Percentiles rank a stretch among this genome's conserved stretches.
Conservation (phyloP, 35 echinoderm and acorn worm species). For the Ophiothrix spiculata region DNA sequence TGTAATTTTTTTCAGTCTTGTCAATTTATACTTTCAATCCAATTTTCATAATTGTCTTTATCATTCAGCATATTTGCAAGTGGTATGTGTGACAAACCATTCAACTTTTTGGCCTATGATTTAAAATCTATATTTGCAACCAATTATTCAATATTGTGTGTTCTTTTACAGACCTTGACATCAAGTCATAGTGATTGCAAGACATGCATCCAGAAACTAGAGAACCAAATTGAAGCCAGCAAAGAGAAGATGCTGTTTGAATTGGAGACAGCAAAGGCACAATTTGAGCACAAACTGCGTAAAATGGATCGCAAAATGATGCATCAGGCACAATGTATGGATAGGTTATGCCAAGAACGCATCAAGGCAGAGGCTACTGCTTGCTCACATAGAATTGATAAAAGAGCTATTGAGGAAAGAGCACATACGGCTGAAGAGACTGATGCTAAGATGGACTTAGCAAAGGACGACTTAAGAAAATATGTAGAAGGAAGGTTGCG, state of each 20-base stretch:
- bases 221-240: slow-evolving; percentile 94
- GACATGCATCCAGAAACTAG: slow-evolving; percentile 78
- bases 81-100: too few relatives aligned
- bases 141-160: too few relatives aligned
- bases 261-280: slow-evolving; percentile 74
- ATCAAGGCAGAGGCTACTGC: slow-evolving; percentile 78
- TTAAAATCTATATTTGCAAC: too few relatives aligned
- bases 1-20: too few relatives aligned
- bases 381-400: slow-evolving; percentile 83
- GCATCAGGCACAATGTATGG: slow-evolving; percentile 84
- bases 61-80: too few relatives aligned
- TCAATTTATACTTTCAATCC: too few relatives aligned
- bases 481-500: slow-evolving; percentile 74
- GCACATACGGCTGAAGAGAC: slow-evolving; percentile 61
- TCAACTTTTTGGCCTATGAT: too few relatives aligned
- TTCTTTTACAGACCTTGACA: slow-evolving; percentile 49
- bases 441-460: slow-evolving; percentile 42
- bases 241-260: slow-evolving; percentile 92
- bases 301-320: slow-evolving; percentile 80
- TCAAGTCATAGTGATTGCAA: slow-evolving; percentile 79
- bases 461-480: slow-evolving; percentile 59
- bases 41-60: too few relatives aligned
- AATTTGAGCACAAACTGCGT: slow-evolving; percentile 69
- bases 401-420: slow-evolving; percentile 69
- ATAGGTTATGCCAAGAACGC: slow-evolving; percentile 76